phyloP scores from a whole-genome alignment of 1,140 invertebrate species.

The Hylaeus volcanicus region DNA sequence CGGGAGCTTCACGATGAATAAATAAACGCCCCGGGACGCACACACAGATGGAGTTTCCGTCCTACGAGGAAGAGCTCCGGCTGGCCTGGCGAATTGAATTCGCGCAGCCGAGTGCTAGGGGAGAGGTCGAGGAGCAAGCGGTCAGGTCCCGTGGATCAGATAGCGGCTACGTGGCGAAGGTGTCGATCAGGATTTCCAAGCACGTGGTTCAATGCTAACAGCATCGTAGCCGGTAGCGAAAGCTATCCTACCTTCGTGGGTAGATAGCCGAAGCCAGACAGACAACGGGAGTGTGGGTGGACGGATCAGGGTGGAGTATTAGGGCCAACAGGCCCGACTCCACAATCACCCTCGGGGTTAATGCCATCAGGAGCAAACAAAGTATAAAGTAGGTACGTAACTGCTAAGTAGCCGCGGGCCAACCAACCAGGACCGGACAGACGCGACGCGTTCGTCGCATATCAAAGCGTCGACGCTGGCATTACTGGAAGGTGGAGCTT shows the following conservation, averaged over 20 bases:
- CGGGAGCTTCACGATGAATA: slow-evolving; percentile 44
- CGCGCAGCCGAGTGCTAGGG: slow-evolving; percentile 35
- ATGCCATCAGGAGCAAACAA: slow-evolving; percentile 78
- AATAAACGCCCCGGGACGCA: slow-evolving; percentile 29
- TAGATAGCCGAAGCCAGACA: slow-evolving; percentile 59
- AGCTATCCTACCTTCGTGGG: slow-evolving; percentile 58
- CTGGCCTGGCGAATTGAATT: slow-evolving; percentile 52
- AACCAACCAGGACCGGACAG: slow-evolving; percentile 73
- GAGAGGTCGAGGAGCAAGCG: slow-evolving; percentile 18
- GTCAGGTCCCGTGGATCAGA: slow-evolving; percentile 52
- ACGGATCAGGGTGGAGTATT: slow-evolving; percentile 37
- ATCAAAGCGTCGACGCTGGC: slow-evolving; percentile 59
- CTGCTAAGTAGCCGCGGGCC: slow-evolving; percentile 74
- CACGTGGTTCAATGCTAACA: slow-evolving; percentile 75
- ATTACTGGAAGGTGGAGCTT: no score
- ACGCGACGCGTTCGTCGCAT: slow-evolving; percentile 67
- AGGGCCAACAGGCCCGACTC: slow-evolving; percentile 64
- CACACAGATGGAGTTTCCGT: slow-evolving; percentile 1
- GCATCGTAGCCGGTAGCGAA: slow-evolving; percentile 68
- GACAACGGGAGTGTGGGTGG: slow-evolving; percentile 47
- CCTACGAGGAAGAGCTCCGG: slow-evolving; percentile 17
- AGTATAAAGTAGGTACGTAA: slow-evolving; percentile 77
- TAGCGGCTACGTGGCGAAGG: slow-evolving; percentile 64
- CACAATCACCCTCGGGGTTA: slow-evolving; percentile 76
- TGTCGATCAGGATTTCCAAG: slow-evolving; percentile 74